Evolutionary conservation across 2,888 invertebrate genomes (phyloP), one percentile per base, ranked within the genome.

Genomic region (Lapara coniferarum): DNA sequence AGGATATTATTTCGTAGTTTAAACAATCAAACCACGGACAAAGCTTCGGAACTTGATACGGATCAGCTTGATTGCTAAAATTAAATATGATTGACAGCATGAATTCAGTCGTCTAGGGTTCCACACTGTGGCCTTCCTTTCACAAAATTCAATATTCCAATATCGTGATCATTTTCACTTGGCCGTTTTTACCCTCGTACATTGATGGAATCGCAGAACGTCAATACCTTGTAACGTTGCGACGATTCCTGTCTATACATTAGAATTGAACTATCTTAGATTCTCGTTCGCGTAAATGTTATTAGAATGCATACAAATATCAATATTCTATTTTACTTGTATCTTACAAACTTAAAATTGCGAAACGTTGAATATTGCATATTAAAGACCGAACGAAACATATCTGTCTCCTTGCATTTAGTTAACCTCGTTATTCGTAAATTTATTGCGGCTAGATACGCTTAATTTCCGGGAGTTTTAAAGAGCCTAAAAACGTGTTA

Each of bases 11-110:
- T 63, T 49, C 63, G 12, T 19, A 63, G 16, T 14, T 55, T 10
- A 55, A 46, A 63, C 63, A 63, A 49, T 63, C 16, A 63, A 63
- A 49, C 13, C 49, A 19, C 63, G 25, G 16, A 37, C 46, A 59
- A 46, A 59, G 46, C 56, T 56, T 67, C n/a, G 55, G 25, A 67
- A 55, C 46, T 46, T 67, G 67, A 56, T 37, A 44, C 44, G 25
- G 19, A 67, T 67, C 44, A 13, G 30, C 19, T 7, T 44, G 10
- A 67, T 25, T 46, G 46, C 16, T 66, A 67, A 56, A 56, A 55
- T 56, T 56, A 56, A 67, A 67, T 56, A 56, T 19, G 46, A 19
- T 46, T 49, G 49, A 49, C 13, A 49, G 49, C 13, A 49, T 46
- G 0, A 63, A 49, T 46, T 49, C 19, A 19, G 19, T 12, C 8